Percentiles rank a stretch among this genome's conserved stretches.
Evolutionary conservation across 2,797 vertebrate genomes (phyloP).

Genomic region (Scolopax rusticola): DNA sequence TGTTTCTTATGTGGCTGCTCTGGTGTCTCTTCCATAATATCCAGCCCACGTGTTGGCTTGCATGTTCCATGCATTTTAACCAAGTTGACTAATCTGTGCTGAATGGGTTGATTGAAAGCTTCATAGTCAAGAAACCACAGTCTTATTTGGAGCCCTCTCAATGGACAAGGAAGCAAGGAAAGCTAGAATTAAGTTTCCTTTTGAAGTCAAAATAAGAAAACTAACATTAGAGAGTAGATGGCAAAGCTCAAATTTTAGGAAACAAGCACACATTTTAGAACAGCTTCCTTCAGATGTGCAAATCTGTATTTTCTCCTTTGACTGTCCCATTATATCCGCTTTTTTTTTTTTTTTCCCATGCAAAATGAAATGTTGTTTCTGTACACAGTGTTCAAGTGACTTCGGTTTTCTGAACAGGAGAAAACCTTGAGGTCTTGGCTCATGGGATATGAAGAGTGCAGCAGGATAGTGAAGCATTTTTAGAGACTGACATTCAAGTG

Average conservation of each 20-base stretch:
- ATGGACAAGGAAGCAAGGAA: neutral
- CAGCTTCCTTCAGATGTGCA: neutral
- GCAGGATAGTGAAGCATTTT: neutral
- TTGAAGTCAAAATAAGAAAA: conserved; percentile 45
- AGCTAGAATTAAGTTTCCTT: conserved; percentile 41
- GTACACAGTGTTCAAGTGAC: neutral
- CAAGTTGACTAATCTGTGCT: neutral
- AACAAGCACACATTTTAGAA: neutral
- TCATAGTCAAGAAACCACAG: neutral
- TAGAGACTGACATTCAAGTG: neutral
- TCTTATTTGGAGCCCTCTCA: neutral
- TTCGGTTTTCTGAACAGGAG: neutral
- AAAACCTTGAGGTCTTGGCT: neutral
- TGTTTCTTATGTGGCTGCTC: neutral
- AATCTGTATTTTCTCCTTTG: neutral
- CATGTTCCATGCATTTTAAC: neutral
- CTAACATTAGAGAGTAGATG: neutral
- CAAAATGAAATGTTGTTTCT: neutral
- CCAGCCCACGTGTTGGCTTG: neutral
- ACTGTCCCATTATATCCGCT: neutral
- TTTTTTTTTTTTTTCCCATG: too few relatives aligned
- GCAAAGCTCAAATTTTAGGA: neutral
- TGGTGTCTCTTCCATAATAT: neutral
- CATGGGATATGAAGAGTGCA: rapidly evolving
- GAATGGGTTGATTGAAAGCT: neutral